Percentiles rank a stretch among this genome's conserved stretches.
Conservation (phyloP, 1,140 invertebrate genomes). For the Diuraphis noxia region DNA sequence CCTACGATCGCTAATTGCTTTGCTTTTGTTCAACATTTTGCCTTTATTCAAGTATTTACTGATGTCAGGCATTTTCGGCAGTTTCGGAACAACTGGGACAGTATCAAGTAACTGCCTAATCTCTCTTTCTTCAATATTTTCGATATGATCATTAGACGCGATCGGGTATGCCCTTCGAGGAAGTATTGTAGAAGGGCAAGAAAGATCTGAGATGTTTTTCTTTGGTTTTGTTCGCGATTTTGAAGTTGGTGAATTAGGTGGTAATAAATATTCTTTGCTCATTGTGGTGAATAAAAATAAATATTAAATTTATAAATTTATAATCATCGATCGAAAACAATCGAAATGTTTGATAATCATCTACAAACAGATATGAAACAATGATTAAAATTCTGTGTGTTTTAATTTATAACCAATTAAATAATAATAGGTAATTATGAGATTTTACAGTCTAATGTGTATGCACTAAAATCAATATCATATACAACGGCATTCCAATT, state of each 20-base stretch:
- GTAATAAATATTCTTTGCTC: constrained; percentile 10
- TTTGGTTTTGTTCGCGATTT: neutral
- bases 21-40: neutral
- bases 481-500: neutral
- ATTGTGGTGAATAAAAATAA: neutral
- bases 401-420: neutral
- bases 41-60: constrained; percentile 31
- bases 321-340: neutral
- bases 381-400: too few species aligned
- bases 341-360: neutral
- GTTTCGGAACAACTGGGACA: constrained; percentile 6
- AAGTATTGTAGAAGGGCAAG: neutral
- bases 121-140: neutral
- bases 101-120: constrained; percentile 24
- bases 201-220: neutral
- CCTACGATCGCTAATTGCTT: neutral
- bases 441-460: neutral
- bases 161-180: neutral
- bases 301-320: neutral
- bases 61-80: constrained; percentile 42
- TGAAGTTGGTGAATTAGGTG: neutral
- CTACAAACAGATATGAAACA: neutral
- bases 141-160: neutral
- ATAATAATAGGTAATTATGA: neutral
- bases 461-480: neutral